Evolutionary conservation across 2,888 invertebrate species (phyloP).

Genomic region (Helleia helle): DNA sequence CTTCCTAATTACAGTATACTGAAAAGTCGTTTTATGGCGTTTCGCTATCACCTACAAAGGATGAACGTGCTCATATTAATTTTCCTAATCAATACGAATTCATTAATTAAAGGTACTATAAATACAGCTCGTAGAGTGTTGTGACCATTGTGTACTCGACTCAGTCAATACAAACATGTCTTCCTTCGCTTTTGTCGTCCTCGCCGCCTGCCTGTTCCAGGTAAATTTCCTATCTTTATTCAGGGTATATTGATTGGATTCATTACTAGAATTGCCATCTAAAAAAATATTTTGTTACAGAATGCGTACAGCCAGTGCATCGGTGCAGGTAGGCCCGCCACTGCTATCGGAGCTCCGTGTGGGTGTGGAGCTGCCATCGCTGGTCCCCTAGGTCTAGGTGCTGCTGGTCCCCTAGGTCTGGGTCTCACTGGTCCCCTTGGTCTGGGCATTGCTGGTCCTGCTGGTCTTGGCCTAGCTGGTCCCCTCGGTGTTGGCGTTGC

Average conservation of each 20-base stretch:
- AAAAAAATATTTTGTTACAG: too few relatives aligned
- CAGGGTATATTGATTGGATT: too few relatives aligned
- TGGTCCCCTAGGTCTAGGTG: constrained; percentile 14
- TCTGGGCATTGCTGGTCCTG: constrained; percentile 3
- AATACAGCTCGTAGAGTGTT: constrained; percentile 12
- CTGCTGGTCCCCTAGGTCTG: neutral
- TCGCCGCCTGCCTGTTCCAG: constrained; percentile 27
- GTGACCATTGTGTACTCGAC: constrained; percentile 19
- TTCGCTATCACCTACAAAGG: neutral
- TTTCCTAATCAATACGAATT: neutral
- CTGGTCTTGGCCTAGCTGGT: constrained; percentile 1
- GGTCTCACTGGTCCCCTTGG: neutral
- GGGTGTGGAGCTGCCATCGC: constrained; percentile 6
- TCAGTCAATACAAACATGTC: constrained; percentile 26
- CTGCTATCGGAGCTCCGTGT: constrained; percentile 20
- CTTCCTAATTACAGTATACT: neutral
- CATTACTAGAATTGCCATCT: too few relatives aligned
- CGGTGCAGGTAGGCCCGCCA: constrained; percentile 19
- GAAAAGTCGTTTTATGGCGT: neutral
- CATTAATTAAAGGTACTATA: neutral
- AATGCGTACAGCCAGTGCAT: constrained; percentile 18
- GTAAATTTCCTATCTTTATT: too few relatives aligned
- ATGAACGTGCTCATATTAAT: neutral
- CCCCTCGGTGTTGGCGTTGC: neutral
- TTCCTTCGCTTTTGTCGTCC: constrained; percentile 25